These are phyloP conservation scores for Percina caprodes DNA, from an alignment of 2,113 vertebrate species.

Conservation along the genomic window DNA sequence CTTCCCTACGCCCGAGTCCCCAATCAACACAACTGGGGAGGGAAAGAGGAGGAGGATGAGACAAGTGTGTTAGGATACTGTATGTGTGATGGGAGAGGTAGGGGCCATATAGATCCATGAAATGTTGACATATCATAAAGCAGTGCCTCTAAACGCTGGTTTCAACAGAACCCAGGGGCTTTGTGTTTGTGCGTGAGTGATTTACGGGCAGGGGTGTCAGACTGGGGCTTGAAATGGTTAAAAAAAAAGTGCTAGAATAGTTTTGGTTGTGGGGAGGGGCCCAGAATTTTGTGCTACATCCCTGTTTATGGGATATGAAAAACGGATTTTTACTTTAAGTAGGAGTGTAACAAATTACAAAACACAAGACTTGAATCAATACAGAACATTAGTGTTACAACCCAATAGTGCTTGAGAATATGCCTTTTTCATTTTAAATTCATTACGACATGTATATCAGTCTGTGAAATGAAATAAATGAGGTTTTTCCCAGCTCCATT, in stretches of 20 bases:
- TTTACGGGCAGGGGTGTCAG: no score
- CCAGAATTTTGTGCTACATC: no score
- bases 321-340: not conserved
- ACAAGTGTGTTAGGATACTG: not conserved
- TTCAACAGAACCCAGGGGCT: not conserved
- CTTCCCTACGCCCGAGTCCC: slow-evolving; percentile 86
- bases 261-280: no score
- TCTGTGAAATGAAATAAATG: not conserved
- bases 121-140: slow-evolving; percentile 26
- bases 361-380: not conserved
- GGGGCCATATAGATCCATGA: not conserved
- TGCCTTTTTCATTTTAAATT: not conserved
- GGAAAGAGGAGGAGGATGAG: slow-evolving; percentile 12
- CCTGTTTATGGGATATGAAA: not conserved
- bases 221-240: no score
- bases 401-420: not conserved
- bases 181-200: not conserved
- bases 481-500: not conserved
- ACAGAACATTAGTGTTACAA: not conserved
- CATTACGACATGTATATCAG: not conserved
- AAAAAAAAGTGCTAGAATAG: no score
- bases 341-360: not conserved
- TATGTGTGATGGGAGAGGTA: not conserved
- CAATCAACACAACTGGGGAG: slow-evolving; percentile 88
- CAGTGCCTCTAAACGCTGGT: not conserved